phyloP scores from a whole-genome alignment of 2,888 invertebrate species.

The Bursaphelenchus okinawaensis region DNA sequence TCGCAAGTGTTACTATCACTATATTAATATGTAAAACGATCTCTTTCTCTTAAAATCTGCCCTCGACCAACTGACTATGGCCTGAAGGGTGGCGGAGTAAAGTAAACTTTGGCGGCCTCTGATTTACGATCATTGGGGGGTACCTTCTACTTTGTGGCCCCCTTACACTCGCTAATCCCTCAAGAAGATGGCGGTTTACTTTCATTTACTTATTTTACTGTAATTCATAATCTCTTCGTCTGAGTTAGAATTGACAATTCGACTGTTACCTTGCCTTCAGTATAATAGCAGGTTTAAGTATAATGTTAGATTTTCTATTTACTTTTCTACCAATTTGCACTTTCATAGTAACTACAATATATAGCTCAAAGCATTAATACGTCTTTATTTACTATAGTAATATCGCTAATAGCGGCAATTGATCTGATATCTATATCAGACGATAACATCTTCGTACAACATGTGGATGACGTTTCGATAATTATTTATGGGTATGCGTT shows the following conservation, averaged over 20 bases:
- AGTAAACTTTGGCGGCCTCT: background rate
- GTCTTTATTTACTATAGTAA: background rate
- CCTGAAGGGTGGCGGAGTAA: background rate
- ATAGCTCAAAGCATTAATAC: too few relatives aligned
- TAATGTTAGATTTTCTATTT: too few relatives aligned
- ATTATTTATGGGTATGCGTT: background rate
- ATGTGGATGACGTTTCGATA: background rate
- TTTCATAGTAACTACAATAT: too few relatives aligned
- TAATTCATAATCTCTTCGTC: too few relatives aligned
- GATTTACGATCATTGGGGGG: background rate
- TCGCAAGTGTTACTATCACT: background rate
- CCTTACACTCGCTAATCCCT: background rate
- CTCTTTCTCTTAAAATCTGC: background rate
- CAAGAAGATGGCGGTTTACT: background rate
- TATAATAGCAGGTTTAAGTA: too few relatives aligned
- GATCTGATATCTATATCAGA: background rate
- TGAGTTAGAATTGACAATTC: too few relatives aligned
- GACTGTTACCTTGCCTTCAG: too few relatives aligned
- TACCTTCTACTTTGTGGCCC: too few relatives aligned
- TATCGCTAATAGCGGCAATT: background rate
- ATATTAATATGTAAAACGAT: background rate
- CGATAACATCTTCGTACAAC: background rate
- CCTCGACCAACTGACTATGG: background rate
- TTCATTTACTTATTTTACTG: too few relatives aligned
- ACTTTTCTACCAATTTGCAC: too few relatives aligned